Evolutionary conservation across 1,140 invertebrate species (phyloP).

Genomic region (Philotrypesis tridentata): DNA sequence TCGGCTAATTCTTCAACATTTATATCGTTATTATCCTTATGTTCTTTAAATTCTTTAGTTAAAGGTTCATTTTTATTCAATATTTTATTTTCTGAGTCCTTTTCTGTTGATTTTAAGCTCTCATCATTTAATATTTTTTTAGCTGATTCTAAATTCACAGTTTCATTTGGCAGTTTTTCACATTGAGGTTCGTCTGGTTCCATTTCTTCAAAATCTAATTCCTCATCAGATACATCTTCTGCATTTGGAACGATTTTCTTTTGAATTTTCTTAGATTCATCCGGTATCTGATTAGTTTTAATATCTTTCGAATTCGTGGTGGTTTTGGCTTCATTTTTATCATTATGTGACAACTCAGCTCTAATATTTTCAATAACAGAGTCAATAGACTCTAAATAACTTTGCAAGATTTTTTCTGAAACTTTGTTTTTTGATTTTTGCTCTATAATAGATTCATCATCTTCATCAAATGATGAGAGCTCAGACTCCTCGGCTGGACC

Average conservation of each 20-base stretch:
- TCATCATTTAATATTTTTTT: background rate
- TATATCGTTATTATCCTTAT: background rate
- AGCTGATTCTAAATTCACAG: background rate
- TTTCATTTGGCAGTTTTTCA: background rate
- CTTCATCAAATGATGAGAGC: conserved; percentile 5
- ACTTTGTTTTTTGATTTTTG: conserved; percentile 17
- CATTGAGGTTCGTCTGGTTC: background rate
- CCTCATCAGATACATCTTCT: conserved; percentile 13
- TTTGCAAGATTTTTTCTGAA: conserved; percentile 19
- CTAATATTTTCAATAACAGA: conserved; percentile 19
- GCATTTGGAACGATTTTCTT: background rate
- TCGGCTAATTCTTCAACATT: background rate
- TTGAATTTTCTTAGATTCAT: background rate
- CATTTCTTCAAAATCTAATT: background rate
- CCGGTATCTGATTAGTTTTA: background rate
- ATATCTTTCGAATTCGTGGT: background rate
- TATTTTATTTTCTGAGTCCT: background rate
- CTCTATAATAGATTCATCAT: background rate
- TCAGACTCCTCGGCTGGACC: conserved; percentile 9
- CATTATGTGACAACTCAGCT: background rate
- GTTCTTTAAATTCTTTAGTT: background rate
- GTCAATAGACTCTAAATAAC: conserved; percentile 37
- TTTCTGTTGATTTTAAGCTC: background rate
- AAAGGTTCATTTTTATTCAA: background rate
- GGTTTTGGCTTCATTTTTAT: background rate